Evolutionary conservation across 2,888 invertebrate species (phyloP).

Genomic region (Zelleria hepariella): DNA sequence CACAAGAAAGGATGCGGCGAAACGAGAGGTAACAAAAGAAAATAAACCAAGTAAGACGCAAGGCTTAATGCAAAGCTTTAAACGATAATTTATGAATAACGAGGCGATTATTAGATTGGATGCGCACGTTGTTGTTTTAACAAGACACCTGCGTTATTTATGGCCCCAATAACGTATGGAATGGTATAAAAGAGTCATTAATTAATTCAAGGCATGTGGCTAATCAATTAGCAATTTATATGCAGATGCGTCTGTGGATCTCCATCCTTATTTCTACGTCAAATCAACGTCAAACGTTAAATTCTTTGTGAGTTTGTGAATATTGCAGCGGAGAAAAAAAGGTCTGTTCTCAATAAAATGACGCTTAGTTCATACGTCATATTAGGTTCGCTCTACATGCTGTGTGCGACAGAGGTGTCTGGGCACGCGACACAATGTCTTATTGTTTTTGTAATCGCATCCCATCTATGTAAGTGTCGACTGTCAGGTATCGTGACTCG

Average conservation of each 20-base stretch:
- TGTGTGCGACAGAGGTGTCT: slow-evolving; percentile 11
- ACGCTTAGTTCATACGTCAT: no score
- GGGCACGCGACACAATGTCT: slow-evolving; percentile 44
- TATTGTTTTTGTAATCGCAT: slow-evolving; percentile 31
- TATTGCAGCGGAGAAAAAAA: slow-evolving; percentile 21
- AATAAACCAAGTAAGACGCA: no score
- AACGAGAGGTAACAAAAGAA: no score
- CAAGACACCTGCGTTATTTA: neutral
- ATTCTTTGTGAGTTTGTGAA: slow-evolving; percentile 19
- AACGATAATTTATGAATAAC: neutral
- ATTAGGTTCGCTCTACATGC: slow-evolving; percentile 45
- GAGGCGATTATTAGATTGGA: neutral
- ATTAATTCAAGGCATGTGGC: neutral
- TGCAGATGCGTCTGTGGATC: neutral
- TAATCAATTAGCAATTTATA: neutral
- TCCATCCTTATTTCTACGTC: slow-evolving; percentile 23
- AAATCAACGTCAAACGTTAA: slow-evolving; percentile 34
- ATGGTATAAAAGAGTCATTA: neutral
- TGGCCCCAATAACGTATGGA: neutral
- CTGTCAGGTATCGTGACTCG: slow-evolving; percentile 18
- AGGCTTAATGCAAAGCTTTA: no score
- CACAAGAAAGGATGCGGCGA: no score
- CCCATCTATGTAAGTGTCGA: slow-evolving; percentile 15
- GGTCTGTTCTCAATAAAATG: slow-evolving; percentile 48
- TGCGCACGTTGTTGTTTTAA: neutral